Conservation (phyloP, 2,888 invertebrate species). For the Drosophila mercatorum region DNA sequence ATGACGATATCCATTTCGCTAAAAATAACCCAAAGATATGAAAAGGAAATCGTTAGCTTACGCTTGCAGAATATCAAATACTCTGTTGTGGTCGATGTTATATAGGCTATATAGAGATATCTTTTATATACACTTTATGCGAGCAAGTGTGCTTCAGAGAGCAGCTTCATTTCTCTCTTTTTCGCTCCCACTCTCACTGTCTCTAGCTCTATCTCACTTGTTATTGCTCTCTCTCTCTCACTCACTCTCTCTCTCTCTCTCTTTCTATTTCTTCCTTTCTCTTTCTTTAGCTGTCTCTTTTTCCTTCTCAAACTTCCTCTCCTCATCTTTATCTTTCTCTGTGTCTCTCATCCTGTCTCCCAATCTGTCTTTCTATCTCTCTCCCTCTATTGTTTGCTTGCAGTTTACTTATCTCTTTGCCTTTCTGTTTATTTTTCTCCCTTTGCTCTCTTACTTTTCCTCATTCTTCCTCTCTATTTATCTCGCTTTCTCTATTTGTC, state of each 20-base stretch:
- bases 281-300: not conserved
- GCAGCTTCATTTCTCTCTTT: no score
- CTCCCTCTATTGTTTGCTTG: no score
- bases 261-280: not conserved
- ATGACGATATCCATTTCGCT: conserved; percentile 83
- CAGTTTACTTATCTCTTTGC: no score
- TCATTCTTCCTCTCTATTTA: not conserved
- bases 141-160: no score
- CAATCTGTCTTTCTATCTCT: no score
- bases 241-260: not conserved
- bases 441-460: not conserved
- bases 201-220: no score
- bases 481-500: not conserved
- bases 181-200: no score
- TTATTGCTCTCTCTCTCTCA: not conserved
- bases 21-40: not conserved
- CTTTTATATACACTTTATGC: no score
- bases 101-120: no score
- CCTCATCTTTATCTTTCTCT: not conserved
- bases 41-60: not conserved
- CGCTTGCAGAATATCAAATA: not conserved
- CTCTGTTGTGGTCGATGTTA: not conserved
- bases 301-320: not conserved
- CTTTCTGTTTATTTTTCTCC: not conserved
- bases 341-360: no score